A percentile compares a stretch with the other conserved stretches of the same genome.
These are phyloP conservation scores for Morpho helenor DNA, from an alignment of 2,888 invertebrate genomes.

Conservation along the genomic window DNA sequence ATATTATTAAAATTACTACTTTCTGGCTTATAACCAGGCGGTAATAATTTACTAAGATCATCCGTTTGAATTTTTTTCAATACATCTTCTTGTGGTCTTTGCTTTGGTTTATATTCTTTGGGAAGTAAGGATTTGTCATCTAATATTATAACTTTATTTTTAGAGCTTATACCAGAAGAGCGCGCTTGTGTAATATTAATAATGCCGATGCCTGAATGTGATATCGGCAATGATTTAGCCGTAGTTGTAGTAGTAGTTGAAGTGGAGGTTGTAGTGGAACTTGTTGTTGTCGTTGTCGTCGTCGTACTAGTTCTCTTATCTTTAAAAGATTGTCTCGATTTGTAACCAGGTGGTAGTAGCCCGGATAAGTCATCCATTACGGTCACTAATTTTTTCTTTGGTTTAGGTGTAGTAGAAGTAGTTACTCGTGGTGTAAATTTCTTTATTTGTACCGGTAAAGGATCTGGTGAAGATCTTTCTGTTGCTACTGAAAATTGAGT, in stretches of 20 bases:
- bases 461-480: constrained; percentile 77
- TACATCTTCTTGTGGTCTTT: constrained; percentile 57
- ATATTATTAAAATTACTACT: constrained; percentile 40
- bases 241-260: constrained; percentile 30
- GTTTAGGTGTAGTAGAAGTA: constrained; percentile 65
- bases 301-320: constrained; percentile 76
- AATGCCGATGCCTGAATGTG: constrained; percentile 40
- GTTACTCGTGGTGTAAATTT: constrained; percentile 80
- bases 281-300: constrained; percentile 44
- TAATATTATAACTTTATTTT: constrained; percentile 78
- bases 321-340: constrained; percentile 72
- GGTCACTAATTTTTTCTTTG: constrained; percentile 67
- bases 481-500: constrained; percentile 67
- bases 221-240: constrained; percentile 26
- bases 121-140: constrained; percentile 77
- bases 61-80: constrained; percentile 73
- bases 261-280: constrained; percentile 40
- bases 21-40: constrained; percentile 82
- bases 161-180: constrained; percentile 75
- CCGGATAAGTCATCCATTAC: constrained; percentile 81
- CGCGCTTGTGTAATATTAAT: constrained; percentile 68
- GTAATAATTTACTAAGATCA: constrained; percentile 80
- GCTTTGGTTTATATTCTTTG: constrained; percentile 74
- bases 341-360: constrained; percentile 82
- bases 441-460: constrained; percentile 81